phyloP scores from a whole-genome alignment of 2,113 vertebrate species.

The Rhinolophus ferrumequinum region DNA sequence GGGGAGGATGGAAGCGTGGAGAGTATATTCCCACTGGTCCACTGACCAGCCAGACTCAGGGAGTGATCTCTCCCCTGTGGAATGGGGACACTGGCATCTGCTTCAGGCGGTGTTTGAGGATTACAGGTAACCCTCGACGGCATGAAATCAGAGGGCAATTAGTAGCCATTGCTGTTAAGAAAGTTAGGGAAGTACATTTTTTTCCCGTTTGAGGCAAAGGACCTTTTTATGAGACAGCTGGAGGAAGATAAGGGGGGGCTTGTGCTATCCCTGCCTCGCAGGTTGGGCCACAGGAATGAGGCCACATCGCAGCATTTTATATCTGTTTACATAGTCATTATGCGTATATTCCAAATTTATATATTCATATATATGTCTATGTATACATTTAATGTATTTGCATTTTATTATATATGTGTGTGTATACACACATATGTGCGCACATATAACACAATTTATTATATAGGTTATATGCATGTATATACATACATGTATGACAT shows the following conservation, averaged over 20 bases:
- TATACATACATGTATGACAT: background rate
- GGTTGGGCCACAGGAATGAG: background rate
- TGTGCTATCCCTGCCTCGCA: background rate
- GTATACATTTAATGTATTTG: background rate
- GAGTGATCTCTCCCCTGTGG: no score
- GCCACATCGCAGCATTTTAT: rapidly evolving
- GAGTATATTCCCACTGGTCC: background rate
- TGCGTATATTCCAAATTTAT: background rate
- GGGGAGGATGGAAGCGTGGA: background rate
- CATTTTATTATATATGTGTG: background rate
- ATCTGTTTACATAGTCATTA: background rate
- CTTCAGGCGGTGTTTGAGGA: background rate
- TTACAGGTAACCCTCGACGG: rapidly evolving
- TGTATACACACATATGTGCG: background rate
- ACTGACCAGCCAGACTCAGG: rapidly evolving
- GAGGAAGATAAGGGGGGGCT: background rate
- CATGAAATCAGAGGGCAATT: background rate
- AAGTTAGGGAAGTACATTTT: background rate
- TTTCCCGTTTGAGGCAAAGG: background rate
- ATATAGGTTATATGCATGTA: no score
- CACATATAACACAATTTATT: background rate
- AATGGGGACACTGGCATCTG: rapidly evolving
- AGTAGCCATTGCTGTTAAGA: background rate
- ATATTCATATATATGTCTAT: rapidly evolving
- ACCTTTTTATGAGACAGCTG: background rate